Evolutionary conservation across 2,888 invertebrate species (phyloP), one percentile per base, ranked within the genome.

Genomic region (Drosophila nigritarsus): DNA sequence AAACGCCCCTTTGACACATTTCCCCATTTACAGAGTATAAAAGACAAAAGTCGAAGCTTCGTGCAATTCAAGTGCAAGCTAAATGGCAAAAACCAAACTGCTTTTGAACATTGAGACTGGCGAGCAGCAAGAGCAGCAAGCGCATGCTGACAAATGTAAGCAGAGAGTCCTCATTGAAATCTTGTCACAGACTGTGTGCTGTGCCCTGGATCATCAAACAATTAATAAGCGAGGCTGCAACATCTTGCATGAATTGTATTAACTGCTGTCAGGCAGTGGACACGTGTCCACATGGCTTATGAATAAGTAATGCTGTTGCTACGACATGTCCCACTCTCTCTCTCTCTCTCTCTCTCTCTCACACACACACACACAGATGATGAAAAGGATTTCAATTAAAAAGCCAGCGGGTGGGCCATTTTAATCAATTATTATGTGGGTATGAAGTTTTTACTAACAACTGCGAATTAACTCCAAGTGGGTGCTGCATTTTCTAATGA

Each of bases 351-450:
- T 15, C 2, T 38, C 30, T 7, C 13, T 11, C 4, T 7, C 18
- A 29, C 18, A 4, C 7, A 20, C 13, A 4, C 18, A 18, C 7
- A 7, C 6, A 40, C 53, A 53, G 49, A 54, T 71, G 55, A 38
- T 69, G 58, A 48, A 66, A 67, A 34, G 48, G 29, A 49, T 80
- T 83, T 75, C 75, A 77, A 80, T 87, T 82, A 72, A 80, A 68
- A 67, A 30, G 51, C 51, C 59, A 48, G 20, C 48, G 24, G 61
- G 72, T 65, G 49, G 58, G 64, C 65, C 59, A 53, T 64, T 63
- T 65, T 45, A 66, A 69, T 67, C 64, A 63, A 65, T 48, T 54
- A 63, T 55, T 67, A 24, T 20, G 24, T 24, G 49, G 38, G 61
- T 59, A 66, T 49, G n/a, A 32, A 63, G 40, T 48, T 56, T 75